phyloP scores from a whole-genome alignment of 2,797 vertebrate species.

The Arnoldichthys spilopterus region DNA sequence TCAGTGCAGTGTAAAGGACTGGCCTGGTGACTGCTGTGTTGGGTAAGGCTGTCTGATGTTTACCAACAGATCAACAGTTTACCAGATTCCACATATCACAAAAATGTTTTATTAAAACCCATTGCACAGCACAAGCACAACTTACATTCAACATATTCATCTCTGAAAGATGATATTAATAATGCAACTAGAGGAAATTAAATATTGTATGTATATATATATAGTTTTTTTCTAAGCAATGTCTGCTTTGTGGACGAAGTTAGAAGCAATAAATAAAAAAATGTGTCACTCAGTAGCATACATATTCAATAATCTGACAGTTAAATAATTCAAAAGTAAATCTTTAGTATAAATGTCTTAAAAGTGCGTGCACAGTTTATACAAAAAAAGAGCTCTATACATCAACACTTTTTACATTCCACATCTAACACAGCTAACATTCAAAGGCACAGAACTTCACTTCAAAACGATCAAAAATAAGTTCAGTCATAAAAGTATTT shows the following conservation, averaged over 20 bases:
- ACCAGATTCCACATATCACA: conserved; percentile 49
- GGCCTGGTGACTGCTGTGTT: not conserved
- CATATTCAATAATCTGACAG: conserved; percentile 71
- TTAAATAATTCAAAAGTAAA: conserved; percentile 79
- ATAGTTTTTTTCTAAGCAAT: conserved; percentile 19
- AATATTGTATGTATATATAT: conserved; percentile 10
- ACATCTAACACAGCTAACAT: conserved; percentile 86
- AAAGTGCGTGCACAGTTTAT: conserved; percentile 77
- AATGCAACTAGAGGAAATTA: conserved; percentile 46
- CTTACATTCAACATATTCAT: conserved; percentile 62
- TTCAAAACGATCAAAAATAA: conserved; percentile 78
- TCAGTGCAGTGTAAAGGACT: not conserved
- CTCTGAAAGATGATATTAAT: conserved; percentile 51
- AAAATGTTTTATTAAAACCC: conserved; percentile 61
- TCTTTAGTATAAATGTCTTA: conserved; percentile 83
- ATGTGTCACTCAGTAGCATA: conserved; percentile 47
- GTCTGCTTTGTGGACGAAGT: conserved; percentile 25
- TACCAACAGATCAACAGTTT: not conserved
- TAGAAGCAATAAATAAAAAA: conserved; percentile 37
- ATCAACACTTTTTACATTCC: conserved; percentile 82
- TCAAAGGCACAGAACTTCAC: conserved; percentile 89
- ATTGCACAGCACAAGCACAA: conserved; percentile 61
- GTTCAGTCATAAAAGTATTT: conserved; percentile 79
- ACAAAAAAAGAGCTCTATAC: conserved; percentile 80
- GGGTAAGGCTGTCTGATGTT: not conserved